Evolutionary conservation across 2,113 vertebrate genomes (phyloP), one percentile per base, ranked within the genome.

Genomic region (Hypanus sabinus): DNA sequence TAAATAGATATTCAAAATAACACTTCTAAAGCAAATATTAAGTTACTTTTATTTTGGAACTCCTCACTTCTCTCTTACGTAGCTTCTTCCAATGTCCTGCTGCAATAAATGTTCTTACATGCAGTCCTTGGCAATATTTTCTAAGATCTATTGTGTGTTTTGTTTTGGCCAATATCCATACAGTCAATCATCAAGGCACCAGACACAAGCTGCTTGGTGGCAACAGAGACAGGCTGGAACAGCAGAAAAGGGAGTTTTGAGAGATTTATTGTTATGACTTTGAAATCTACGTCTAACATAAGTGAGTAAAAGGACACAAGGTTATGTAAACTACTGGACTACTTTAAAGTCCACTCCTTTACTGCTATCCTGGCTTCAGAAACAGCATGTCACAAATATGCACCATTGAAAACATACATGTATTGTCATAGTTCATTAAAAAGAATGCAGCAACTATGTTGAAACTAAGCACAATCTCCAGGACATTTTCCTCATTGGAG

Each of bases 161-260:
- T 33, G 30, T 90, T 90, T 90, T 90, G 85, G 85, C 85, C 85
- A 18, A 65, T 33, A 60, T 90, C 85, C 85, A 90, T 30, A 90
- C 60, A 90, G 60, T 90, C 85, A 90, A 90, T 90, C 85, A 90
- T 90, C 60, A 65, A 90, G 85, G 85, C 85, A 90, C 85, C 85
- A 90, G 85, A 90, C 85, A 68, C 85, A 90, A 65, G 85, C 85
- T 90, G 85, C n/a, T 68, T 65, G 85, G 60, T 65, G 85, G 85
- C 85, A 90, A 90, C 60, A 62, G 85, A 90, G 85, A 90, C 85
- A 90, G 85, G 85, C 85, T 90, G 85, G 85, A 68, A 68, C 85
- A 68, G 85, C 85, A 90, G 85, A 60, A 90, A 90, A 65, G 60
- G 85, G 85, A 90, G 85, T 90, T 90, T 90, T 65, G 60, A 68